These are phyloP conservation scores for Nematopogon swammerdamellus DNA, from an alignment of 2,888 invertebrate species.

Conservation along the genomic window DNA sequence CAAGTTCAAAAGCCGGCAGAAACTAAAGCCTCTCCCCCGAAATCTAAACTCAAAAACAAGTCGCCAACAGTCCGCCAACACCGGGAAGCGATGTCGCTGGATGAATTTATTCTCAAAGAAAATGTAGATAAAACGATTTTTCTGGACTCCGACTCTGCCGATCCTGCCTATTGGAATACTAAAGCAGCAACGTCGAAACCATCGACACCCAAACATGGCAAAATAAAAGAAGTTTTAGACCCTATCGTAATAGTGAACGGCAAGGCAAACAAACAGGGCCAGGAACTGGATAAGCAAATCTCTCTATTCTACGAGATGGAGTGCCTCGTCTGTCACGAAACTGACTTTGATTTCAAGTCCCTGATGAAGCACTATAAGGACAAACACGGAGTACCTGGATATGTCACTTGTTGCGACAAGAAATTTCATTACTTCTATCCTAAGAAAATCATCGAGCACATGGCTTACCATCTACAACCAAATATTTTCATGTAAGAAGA, in stretches of 20 bases:
- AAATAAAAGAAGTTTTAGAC: constrained; percentile 26
- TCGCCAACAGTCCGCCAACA: constrained; percentile 31
- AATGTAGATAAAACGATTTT: constrained; percentile 33
- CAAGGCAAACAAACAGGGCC: constrained; percentile 38
- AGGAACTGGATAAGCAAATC: constrained; percentile 41
- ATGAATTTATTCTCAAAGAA: constrained; percentile 38
- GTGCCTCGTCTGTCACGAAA: constrained; percentile 45
- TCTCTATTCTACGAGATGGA: constrained; percentile 49
- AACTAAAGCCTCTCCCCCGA: constrained; percentile 18
- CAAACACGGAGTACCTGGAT: constrained; percentile 46
- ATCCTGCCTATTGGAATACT: constrained; percentile 11
- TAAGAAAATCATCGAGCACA: constrained; percentile 47
- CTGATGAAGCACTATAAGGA: constrained; percentile 49
- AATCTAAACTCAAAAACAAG: constrained; percentile 24
- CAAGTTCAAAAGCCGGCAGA: constrained; percentile 1
- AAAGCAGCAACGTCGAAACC: constrained; percentile 14
- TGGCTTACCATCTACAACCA: constrained; percentile 45
- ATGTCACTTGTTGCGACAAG: constrained; percentile 45
- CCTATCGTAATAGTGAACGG: constrained; percentile 37
- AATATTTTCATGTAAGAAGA: constrained; percentile 50
- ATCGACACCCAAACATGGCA: constrained; percentile 10
- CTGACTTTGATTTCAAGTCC: constrained; percentile 40
- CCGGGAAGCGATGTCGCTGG: constrained; percentile 40
- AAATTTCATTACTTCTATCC: constrained; percentile 50
- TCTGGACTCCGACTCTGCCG: constrained; percentile 12